Percentiles rank a stretch among this genome's conserved stretches.
phyloP scores from a whole-genome alignment of 1,140 invertebrate genomes.

The Microplitis mediator region DNA sequence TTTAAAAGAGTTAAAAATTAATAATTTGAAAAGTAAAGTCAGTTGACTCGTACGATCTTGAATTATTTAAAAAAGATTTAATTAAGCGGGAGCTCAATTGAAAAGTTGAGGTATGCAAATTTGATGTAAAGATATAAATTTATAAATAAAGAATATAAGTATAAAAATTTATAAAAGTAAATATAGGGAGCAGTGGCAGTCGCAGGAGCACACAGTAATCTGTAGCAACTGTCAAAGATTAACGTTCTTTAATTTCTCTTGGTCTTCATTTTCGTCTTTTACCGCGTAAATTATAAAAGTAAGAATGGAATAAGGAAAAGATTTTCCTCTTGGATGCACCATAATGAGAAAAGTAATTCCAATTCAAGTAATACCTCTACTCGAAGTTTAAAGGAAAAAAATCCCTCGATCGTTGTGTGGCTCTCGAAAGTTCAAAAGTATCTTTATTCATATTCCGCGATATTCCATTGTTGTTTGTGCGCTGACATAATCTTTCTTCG shows the following conservation, averaged over 20 bases:
- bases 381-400: constrained; percentile 52
- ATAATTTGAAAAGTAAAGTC: no score
- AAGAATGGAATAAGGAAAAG: constrained; percentile 49
- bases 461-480: no score
- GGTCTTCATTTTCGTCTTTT: constrained; percentile 4
- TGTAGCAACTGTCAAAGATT: constrained; percentile 50
- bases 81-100: no score
- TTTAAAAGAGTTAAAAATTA: no score
- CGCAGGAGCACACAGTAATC: background rate
- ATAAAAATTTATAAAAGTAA: background rate
- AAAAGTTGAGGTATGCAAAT: background rate
- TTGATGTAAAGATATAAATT: background rate
- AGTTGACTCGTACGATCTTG: no score
- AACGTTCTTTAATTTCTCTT: constrained; percentile 38
- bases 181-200: background rate
- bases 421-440: constrained; percentile 21
- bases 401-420: constrained; percentile 39
- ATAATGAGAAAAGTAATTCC: constrained; percentile 64
- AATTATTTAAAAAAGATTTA: no score
- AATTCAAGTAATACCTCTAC: constrained; percentile 62
- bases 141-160: background rate
- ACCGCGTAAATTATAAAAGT: constrained; percentile 49
- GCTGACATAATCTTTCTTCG: no score
- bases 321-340: constrained; percentile 59
- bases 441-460: background rate